Evolutionary conservation across 2,888 invertebrate species (phyloP), one percentile per base, ranked within the genome.

Genomic region (Sarcophaga rosellei): DNA sequence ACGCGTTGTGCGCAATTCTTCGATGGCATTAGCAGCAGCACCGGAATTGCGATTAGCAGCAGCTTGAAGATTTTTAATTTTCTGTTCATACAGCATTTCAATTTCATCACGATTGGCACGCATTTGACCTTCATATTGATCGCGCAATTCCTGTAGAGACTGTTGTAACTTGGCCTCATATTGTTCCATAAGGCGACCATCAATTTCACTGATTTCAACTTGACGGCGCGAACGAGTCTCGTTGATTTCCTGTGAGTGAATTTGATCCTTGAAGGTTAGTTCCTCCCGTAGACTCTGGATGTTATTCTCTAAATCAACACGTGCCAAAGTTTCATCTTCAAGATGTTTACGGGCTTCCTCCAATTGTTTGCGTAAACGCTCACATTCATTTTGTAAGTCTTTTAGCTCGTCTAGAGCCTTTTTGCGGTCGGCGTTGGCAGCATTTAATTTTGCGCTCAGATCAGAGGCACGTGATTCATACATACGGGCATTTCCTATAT

Each of bases 231-330:
- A 95, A 88, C 97, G 96, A 0, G 97, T 97, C 93, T 99, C 99
- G 69, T 96, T 96, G 89, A 99, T 93, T 93, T 99, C 98, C 93
- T 98, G 96, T 90, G 97, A 96, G 93, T 95, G 96, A 84, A 97
- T 95, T 94, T 96, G 95, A 93, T 97, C 97, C 94, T 98, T 98
- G 94, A 99, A 99, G 80, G 96, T 95, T 66, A 98, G 94, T 90
- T 99, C 98, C 92, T 99, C 99, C 88, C 96, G 96, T 87, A 98
- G 94, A 90, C 97, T 97, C 94, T 98, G 98, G 88, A 97, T 95
- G 76, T 96, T 95, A 93, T 99, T 99, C 94, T 99, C 98, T 90
- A 98, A 95, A 92, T 99, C 99, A 85, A 99, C 97, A 89, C 99
- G 96, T 88, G 96, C 96, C 88, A 99, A 94, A 74, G 98, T 98